Percentiles rank a stretch among this genome's conserved stretches.
phyloP scores from a whole-genome alignment of 2,888 invertebrate species.

The Ormyrus nitidulus region DNA sequence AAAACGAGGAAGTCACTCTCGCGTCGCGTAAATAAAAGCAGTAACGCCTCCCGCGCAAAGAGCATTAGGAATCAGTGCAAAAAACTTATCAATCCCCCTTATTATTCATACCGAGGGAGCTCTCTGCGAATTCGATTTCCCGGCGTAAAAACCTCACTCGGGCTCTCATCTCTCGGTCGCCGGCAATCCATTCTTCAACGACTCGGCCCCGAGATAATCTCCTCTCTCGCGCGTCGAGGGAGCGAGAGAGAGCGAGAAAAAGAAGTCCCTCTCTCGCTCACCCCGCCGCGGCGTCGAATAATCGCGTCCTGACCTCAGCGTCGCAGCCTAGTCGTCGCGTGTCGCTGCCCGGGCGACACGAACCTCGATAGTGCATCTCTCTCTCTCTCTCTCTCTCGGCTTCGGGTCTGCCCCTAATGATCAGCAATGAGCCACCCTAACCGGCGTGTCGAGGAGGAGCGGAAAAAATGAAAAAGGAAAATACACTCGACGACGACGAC shows the following conservation, averaged over 20 bases:
- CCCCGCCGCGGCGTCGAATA: not conserved
- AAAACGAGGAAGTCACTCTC: too few relatives aligned
- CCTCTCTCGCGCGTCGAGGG: not conserved
- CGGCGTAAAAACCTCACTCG: too few relatives aligned
- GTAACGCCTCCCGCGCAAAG: too few relatives aligned
- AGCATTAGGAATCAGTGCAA: too few relatives aligned
- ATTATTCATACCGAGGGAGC: too few relatives aligned
- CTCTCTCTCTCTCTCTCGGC: not conserved
- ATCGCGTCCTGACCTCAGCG: constrained; percentile 30
- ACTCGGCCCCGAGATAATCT: constrained; percentile 9
- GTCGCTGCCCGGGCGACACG: constrained; percentile 1
- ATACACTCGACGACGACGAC: too few relatives aligned
- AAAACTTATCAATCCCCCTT: too few relatives aligned
- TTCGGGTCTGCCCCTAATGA: constrained; percentile 25
- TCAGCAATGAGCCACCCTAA: constrained; percentile 14
- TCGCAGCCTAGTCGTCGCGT: not conserved
- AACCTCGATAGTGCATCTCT: constrained; percentile 32
- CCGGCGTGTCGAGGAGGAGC: too few relatives aligned
- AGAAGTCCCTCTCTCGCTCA: not conserved
- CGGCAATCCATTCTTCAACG: constrained; percentile 18
- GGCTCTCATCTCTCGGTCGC: not conserved
- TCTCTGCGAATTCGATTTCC: too few relatives aligned
- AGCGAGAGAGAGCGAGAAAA: constrained; percentile 7
- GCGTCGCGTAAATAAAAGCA: too few relatives aligned
- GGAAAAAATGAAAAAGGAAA: too few relatives aligned